Percentiles rank a stretch among this genome's conserved stretches.
phyloP scores from a whole-genome alignment of 2,113 vertebrate genomes.

The Boleophthalmus pectinirostris region DNA sequence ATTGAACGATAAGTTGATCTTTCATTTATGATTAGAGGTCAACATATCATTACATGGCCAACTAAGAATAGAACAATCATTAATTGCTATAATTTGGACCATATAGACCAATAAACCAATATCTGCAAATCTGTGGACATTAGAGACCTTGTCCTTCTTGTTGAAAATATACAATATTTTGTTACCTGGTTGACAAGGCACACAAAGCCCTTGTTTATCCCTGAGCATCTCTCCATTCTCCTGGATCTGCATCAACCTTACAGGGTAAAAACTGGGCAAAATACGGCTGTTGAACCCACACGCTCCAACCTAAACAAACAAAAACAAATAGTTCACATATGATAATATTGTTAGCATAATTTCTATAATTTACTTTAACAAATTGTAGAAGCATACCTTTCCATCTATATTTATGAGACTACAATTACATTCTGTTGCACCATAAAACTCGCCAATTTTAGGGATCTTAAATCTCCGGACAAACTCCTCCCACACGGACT shows the following conservation, averaged over 20 bases:
- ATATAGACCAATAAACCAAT: not conserved
- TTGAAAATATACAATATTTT: not conserved
- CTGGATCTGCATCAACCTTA: conserved; percentile 82
- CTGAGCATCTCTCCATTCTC: conserved; percentile 82
- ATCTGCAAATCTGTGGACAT: too few relatives aligned
- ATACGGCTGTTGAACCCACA: conserved; percentile 89
- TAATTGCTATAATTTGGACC: too few relatives aligned
- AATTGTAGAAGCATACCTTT: conserved; percentile 74
- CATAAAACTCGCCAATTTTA: conserved; percentile 89
- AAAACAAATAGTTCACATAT: not conserved
- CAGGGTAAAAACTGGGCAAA: conserved; percentile 84
- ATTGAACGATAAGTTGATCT: too few relatives aligned
- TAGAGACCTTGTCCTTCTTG: not conserved
- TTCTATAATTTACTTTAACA: not conserved
- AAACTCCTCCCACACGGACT: conserved; percentile 88
- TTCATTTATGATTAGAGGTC: too few relatives aligned
- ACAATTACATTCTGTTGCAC: conserved; percentile 92
- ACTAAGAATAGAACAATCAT: too few relatives aligned
- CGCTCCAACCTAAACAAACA: conserved; percentile 77
- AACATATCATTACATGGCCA: too few relatives aligned
- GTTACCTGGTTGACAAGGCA: conserved; percentile 83
- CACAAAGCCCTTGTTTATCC: conserved; percentile 80
- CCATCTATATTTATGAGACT: conserved; percentile 90
- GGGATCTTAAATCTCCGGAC: conserved; percentile 79
- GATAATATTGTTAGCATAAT: not conserved